Percentiles rank a stretch among this genome's conserved stretches.
Evolutionary conservation across 2,797 vertebrate genomes (phyloP).

Genomic region (Urocyon cinereoargenteus): DNA sequence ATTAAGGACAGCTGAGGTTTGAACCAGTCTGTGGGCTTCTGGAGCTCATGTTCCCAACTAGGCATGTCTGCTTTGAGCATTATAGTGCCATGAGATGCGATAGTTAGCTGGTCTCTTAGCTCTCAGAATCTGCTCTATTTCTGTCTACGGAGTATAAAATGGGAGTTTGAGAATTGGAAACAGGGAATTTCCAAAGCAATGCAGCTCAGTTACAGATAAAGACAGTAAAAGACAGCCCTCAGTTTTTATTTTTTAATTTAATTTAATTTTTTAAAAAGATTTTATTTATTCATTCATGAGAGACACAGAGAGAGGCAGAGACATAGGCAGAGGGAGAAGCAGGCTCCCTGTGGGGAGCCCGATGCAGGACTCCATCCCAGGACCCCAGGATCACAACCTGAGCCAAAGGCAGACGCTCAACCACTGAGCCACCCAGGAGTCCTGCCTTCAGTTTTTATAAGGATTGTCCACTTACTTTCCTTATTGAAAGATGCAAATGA

Average conservation of each 20-base stretch:
- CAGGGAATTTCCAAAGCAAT: background rate
- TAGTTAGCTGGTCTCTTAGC: background rate
- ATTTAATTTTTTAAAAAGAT: no score
- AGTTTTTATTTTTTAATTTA: no score
- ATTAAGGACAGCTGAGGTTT: background rate
- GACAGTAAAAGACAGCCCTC: background rate
- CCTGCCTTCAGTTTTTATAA: background rate
- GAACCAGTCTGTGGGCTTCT: background rate
- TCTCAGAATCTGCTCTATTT: background rate
- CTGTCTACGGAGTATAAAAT: background rate
- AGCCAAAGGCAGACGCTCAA: no score
- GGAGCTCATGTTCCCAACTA: background rate
- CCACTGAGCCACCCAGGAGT: no score
- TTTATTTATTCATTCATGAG: no score
- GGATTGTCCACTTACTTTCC: background rate
- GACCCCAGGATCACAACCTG: no score
- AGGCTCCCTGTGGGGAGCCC: no score
- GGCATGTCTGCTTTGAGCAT: background rate
- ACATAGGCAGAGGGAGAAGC: no score
- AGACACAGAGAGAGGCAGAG: no score
- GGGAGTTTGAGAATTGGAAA: background rate
- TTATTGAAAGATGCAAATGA: conserved; percentile 40
- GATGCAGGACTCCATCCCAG: no score
- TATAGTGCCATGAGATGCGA: background rate
- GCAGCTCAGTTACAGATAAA: background rate